These are phyloP conservation scores for Neomonachus schauinslandi DNA, from an alignment of 2,113 vertebrate genomes.

Conservation along the genomic window DNA sequence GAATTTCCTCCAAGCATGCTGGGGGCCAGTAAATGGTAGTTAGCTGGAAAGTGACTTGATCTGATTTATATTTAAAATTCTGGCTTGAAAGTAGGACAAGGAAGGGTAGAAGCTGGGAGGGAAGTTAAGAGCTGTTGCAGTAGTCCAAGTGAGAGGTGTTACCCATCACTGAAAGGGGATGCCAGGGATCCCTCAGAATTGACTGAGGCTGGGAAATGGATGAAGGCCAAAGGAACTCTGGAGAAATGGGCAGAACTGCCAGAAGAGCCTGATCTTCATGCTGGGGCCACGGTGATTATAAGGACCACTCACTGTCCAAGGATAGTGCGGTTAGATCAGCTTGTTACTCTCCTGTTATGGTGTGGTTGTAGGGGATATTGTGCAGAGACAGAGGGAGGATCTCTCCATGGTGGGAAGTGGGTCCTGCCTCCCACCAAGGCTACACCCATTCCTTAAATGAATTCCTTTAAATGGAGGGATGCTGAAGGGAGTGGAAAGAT, in stretches of 20 bases:
- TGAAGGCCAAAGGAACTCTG: neutral
- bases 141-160: neutral
- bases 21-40: neutral
- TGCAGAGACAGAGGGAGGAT: neutral
- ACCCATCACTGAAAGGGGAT: neutral
- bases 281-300: neutral
- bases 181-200: neutral
- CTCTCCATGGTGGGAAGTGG: neutral
- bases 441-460: neutral
- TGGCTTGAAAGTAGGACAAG: neutral
- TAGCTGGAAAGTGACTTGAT: neutral
- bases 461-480: neutral
- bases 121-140: neutral
- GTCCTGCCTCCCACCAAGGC: neutral
- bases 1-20: neutral
- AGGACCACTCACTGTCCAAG: too few relatives aligned
- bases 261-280: neutral
- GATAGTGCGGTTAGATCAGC: too few relatives aligned
- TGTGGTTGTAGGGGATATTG: neutral
- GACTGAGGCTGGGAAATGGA: too few relatives aligned
- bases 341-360: neutral
- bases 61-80: neutral
- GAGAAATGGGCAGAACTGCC: neutral
- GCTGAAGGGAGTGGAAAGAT: neutral
- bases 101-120: neutral